Evolutionary conservation across 2,888 invertebrate species (phyloP).

Genomic region (Choristoneura rosaceana): DNA sequence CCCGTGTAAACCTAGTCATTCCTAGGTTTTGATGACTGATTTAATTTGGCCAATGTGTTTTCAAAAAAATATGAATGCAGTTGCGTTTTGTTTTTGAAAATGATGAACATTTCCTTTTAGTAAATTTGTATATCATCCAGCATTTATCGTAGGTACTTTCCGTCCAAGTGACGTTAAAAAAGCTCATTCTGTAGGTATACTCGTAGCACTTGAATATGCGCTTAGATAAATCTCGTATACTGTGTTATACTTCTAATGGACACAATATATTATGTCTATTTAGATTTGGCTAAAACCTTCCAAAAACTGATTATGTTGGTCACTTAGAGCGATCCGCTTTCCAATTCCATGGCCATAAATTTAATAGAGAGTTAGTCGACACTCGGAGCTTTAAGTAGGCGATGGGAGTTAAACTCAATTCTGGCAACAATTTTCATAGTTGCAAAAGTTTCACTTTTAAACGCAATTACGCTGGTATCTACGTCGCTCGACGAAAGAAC

Average conservation of each 20-base stretch:
- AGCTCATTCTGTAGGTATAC: no score
- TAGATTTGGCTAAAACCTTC: not conserved
- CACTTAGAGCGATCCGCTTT: conserved; percentile 18
- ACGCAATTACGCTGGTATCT: conserved; percentile 64
- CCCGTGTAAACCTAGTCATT: no score
- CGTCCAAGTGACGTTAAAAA: no score
- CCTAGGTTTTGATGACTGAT: no score
- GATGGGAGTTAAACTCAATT: conserved; percentile 66
- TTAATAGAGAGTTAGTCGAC: conserved; percentile 40
- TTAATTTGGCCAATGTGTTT: no score
- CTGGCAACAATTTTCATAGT: conserved; percentile 75
- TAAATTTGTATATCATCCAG: no score
- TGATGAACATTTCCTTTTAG: no score
- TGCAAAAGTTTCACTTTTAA: conserved; percentile 70
- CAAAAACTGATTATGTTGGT: not conserved
- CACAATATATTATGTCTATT: not conserved
- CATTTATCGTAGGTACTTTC: no score
- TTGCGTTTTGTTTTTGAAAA: no score
- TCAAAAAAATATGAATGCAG: no score
- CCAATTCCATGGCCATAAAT: conserved; percentile 38
- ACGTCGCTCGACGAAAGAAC: conserved; percentile 54
- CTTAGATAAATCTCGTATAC: no score
- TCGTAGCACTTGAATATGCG: no score
- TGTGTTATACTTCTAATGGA: not conserved
- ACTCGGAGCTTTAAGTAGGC: conserved; percentile 45